These are phyloP conservation scores for Scaptomyza hsui DNA, from an alignment of 1,140 invertebrate genomes.

Conservation along the genomic window DNA sequence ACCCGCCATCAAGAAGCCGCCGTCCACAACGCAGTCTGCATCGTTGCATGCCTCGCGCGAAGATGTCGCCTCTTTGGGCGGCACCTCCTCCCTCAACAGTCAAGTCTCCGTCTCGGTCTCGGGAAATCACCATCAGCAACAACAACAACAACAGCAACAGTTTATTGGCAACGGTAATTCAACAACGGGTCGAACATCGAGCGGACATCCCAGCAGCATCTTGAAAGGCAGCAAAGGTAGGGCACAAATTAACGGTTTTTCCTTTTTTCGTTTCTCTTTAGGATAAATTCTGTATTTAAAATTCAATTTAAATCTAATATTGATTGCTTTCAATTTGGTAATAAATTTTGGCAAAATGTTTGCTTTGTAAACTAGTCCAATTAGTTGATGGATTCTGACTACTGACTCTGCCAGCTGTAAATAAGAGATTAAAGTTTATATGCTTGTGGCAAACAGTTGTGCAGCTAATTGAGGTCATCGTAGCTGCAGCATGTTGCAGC, in stretches of 20 bases:
- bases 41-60: slow-evolving; percentile 62
- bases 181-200: slow-evolving; percentile 20
- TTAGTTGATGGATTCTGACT: neutral
- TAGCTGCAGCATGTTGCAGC: neutral
- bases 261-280: too few relatives aligned
- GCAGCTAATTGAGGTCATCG: slow-evolving; percentile 2
- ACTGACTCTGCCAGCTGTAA: neutral
- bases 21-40: slow-evolving; percentile 7
- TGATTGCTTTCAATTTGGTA: neutral
- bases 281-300: too few relatives aligned
- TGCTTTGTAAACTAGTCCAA: neutral
- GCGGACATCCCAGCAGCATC: slow-evolving; percentile 58
- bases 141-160: neutral
- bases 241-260: neutral
- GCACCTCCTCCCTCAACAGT: slow-evolving; percentile 65
- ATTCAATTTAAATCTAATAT: neutral
- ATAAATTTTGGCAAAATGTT: neutral
- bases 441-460: neutral
- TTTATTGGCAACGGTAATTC: slow-evolving; percentile 46
- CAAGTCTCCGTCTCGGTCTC: too few relatives aligned
- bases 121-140: slow-evolving; percentile 46
- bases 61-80: slow-evolving; percentile 70
- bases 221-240: slow-evolving; percentile 74
- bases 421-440: neutral
- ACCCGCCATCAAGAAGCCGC: slow-evolving; percentile 60